Percentiles rank a stretch among this genome's conserved stretches.
These are phyloP conservation scores for Tenthredo scrophulariae DNA, from an alignment of 2,888 invertebrate species.

Conservation along the genomic window DNA sequence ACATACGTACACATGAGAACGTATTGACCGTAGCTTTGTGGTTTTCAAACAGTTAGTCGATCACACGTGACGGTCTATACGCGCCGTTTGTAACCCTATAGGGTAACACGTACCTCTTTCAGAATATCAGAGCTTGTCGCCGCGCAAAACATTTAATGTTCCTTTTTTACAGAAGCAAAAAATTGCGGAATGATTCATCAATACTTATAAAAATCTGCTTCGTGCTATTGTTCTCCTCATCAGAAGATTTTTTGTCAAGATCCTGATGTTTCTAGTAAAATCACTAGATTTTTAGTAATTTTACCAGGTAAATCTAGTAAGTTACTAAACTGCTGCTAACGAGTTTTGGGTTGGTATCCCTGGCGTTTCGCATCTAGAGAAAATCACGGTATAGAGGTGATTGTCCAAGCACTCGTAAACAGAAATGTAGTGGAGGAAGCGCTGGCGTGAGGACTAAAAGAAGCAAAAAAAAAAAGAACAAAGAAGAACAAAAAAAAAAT, in stretches of 20 bases:
- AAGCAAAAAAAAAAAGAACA: too few relatives aligned
- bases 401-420: too few relatives aligned
- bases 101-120: neutral
- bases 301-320: too few relatives aligned
- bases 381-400: too few relatives aligned
- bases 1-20: slow-evolving; percentile 66
- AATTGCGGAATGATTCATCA: neutral
- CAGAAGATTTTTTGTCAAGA: neutral
- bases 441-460: too few relatives aligned
- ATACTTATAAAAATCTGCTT: neutral
- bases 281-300: too few relatives aligned
- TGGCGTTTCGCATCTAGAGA: too few relatives aligned
- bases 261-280: too few relatives aligned
- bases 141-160: neutral
- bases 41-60: slow-evolving; percentile 64
- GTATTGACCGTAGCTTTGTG: slow-evolving; percentile 71
- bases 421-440: too few relatives aligned
- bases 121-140: neutral
- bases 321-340: too few relatives aligned
- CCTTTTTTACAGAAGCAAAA: neutral
- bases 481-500: too few relatives aligned
- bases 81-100: neutral
- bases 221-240: neutral
- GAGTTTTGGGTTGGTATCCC: too few relatives aligned
- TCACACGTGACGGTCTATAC: neutral